Evolutionary conservation across 2,888 invertebrate species (phyloP), one percentile per base, ranked within the genome.

Genomic region (Lysandra bellargus): DNA sequence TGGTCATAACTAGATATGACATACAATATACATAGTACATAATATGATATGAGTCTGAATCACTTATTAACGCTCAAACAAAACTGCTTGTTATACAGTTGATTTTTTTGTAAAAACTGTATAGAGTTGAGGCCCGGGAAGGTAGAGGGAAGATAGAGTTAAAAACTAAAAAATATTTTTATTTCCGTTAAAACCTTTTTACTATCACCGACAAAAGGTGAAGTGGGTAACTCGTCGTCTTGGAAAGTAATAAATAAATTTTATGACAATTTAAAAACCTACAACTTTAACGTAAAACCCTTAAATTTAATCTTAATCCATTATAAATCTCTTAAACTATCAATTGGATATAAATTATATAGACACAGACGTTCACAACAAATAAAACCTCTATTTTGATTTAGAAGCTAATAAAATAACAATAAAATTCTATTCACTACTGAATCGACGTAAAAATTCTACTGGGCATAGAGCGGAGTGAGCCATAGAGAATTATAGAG

Each of bases 341-440:
- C 69, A 69, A 69, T 69, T 69, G 33, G 69, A 69, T 69, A 69
- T 69, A 69, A 69, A 60, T 37, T 37, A 33, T 60, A 37, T n/a
- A 40, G 9, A 78, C 69, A 69, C 69, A 78, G 17, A 69, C 49
- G n/a, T 78, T 69, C 30, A 79, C 80, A 81, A 76, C 81, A 72
- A 76, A 80, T 78, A 80, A 77, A 73, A 76, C 77, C 30, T 57
- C 61, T 64, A 80, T 81, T 81, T 82, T 82, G 80, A 83, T 81
- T 81, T 81, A 82, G 81, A 80, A 80, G 79, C 49, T 79, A 78
- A 78, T 83, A 81, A 83, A 82, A 80, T 81, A 80, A 81, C 81
- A 83, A 83, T 84, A 84, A 84, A 83, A 81, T 80, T 80, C 83
- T 79, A 84, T 80, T 82, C 73, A 80, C 81, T 78, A 80, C 81